Evolutionary conservation across 2,888 invertebrate species (phyloP).

Genomic region (Trachelus iudaicus): DNA sequence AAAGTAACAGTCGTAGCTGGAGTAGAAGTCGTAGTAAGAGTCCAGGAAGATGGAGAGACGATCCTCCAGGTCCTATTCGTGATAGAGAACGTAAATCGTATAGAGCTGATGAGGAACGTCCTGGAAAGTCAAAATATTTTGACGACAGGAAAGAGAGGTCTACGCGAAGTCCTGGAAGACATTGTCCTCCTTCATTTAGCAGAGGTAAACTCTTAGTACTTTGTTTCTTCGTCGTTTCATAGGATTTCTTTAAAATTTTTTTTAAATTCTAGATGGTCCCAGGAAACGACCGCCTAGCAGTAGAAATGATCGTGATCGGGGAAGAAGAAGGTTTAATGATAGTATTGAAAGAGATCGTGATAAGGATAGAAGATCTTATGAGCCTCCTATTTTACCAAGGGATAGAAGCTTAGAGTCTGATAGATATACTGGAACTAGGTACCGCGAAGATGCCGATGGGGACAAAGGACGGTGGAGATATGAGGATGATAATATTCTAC

Average conservation of each 20-base stretch:
- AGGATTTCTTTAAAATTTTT: neutral
- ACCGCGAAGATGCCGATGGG: constrained; percentile 35
- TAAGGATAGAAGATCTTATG: constrained; percentile 48
- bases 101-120: constrained; percentile 42
- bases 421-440: constrained; percentile 25
- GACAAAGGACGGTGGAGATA: constrained; percentile 46
- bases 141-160: constrained; percentile 51
- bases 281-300: constrained; percentile 17
- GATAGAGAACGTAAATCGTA: constrained; percentile 23
- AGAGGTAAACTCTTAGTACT: neutral
- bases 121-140: constrained; percentile 29
- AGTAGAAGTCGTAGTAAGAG: constrained; percentile 56
- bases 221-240: neutral
- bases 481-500: constrained; percentile 37
- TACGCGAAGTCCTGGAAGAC: constrained; percentile 48
- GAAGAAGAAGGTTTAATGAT: constrained; percentile 37
- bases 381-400: constrained; percentile 55
- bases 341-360: constrained; percentile 41
- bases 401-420: constrained; percentile 45
- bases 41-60: constrained; percentile 49
- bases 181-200: constrained; percentile 16
- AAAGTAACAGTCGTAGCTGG: constrained; percentile 52
- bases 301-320: constrained; percentile 44
- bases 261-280: neutral
- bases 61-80: neutral